Evolutionary conservation across 1,140 invertebrate species (phyloP).

Genomic region (Lasioglossum baleicum): DNA sequence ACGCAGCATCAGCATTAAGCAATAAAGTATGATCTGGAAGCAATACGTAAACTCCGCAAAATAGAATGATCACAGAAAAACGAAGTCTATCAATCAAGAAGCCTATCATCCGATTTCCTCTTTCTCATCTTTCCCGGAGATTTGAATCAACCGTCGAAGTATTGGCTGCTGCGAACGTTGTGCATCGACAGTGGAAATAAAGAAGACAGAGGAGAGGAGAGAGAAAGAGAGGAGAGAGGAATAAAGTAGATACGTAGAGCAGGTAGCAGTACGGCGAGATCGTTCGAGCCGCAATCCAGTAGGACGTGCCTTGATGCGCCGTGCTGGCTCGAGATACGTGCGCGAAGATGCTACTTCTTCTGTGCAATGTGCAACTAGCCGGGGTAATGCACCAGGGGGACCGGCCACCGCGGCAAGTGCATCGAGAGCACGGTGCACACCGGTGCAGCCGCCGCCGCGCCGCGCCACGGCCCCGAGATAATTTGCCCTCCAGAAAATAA

Average conservation of each 20-base stretch:
- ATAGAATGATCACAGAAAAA: too few species aligned
- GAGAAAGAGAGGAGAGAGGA: not conserved
- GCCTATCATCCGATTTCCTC: not conserved
- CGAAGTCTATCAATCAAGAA: too few species aligned
- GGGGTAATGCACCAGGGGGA: conserved; percentile 66
- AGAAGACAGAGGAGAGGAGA: not conserved
- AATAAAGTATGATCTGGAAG: too few species aligned
- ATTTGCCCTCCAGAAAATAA: conserved; percentile 79
- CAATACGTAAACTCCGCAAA: too few species aligned
- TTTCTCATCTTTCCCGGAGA: not conserved
- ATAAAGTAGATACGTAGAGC: conserved; percentile 55
- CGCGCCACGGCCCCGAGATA: conserved; percentile 65
- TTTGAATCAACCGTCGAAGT: not conserved
- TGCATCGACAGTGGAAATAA: not conserved
- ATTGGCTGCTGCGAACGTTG: not conserved
- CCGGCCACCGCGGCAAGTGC: conserved; percentile 69
- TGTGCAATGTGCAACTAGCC: conserved; percentile 69
- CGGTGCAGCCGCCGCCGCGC: conserved; percentile 49
- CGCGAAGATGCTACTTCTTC: conserved; percentile 77
- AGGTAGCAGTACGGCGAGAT: conserved; percentile 66
- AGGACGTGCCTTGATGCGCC: conserved; percentile 78
- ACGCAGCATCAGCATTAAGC: too few species aligned
- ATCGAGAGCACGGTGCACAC: conserved; percentile 69
- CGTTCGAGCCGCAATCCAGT: conserved; percentile 75
- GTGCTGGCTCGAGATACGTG: conserved; percentile 77